Evolutionary conservation across 2,888 invertebrate species (phyloP), one percentile per base, ranked within the genome.

Genomic region (Plagodis pulveraria): DNA sequence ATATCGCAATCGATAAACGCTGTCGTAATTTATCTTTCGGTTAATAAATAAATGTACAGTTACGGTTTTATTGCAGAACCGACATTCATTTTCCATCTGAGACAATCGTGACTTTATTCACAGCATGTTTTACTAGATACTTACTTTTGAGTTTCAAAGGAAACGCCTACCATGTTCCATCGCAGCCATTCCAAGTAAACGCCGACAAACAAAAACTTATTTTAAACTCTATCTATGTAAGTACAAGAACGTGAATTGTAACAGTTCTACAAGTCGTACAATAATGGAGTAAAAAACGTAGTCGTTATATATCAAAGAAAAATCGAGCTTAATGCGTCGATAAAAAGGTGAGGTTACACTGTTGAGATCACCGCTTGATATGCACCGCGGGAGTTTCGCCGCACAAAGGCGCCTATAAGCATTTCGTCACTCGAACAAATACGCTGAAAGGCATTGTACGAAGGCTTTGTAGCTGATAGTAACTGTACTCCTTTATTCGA

Each of bases 361-460:
- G 62, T 34, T 32, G 9, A 52, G 35, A 10, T 50, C 5, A 58
- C 55, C 34, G 69, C 69, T 77, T 71, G 72, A 73, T 55, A 53
- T 49, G 69, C 82, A 67, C 85, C 76, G 80, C 84, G 78, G 83
- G 83, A 83, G 83, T 77, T 71, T 74, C 43, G 44, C 67, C 71
- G 68, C 70, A 85, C 83, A 87, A 86, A 85, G 84, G 73, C 64
- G 72, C 78, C 76, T 85, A 72, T 80, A 78, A 84, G 80, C 78
- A 83, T 83, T 84, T 84, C 85, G 83, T 85, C 84, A 86, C 83
- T 80, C 76, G 80, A 82, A 81, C 81, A 81, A 84, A 85, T 79
- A 82, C 72, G 76, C 82, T 83, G 84, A 85, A 86, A 86, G 78
- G 79, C 77, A 74, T 86, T 88, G 82, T 86, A 76, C 74, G 70